Evolutionary conservation across 2,888 invertebrate species (phyloP).

Genomic region (Phorcus lineatus): DNA sequence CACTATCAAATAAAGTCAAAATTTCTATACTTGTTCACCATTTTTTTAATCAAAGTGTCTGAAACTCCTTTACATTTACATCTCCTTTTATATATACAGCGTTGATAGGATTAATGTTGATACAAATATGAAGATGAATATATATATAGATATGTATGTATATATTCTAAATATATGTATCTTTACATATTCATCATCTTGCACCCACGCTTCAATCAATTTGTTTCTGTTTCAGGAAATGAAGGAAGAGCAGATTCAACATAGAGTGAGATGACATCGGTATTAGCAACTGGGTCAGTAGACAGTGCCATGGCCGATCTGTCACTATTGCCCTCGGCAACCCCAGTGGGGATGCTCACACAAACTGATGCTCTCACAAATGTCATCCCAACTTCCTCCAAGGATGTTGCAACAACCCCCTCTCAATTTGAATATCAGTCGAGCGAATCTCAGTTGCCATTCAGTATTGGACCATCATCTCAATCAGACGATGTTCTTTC

Average conservation of each 20-base stretch:
- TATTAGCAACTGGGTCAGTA: neutral
- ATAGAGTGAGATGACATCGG: neutral
- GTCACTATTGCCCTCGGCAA: neutral
- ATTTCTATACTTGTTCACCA: too few species aligned
- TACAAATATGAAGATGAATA: too few species aligned
- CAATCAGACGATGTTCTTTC: neutral
- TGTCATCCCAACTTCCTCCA: constrained; percentile 2
- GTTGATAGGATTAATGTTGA: too few species aligned
- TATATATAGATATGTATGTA: too few species aligned
- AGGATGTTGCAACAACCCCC: neutral
- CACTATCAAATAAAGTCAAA: too few species aligned
- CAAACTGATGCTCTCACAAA: neutral
- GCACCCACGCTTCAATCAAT: too few species aligned
- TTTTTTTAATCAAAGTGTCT: too few species aligned
- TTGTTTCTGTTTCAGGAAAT: neutral
- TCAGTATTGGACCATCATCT: constrained; percentile 1
- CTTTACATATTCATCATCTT: too few species aligned
- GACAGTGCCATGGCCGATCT: neutral
- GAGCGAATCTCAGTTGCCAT: neutral
- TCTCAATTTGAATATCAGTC: neutral
- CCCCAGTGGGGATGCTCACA: neutral
- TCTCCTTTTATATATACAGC: too few species aligned
- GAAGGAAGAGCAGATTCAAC: neutral
- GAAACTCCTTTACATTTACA: too few species aligned
- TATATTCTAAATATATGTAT: too few species aligned